phyloP scores from a whole-genome alignment of 1,140 invertebrate species.

The Laupala kohalensis region DNA sequence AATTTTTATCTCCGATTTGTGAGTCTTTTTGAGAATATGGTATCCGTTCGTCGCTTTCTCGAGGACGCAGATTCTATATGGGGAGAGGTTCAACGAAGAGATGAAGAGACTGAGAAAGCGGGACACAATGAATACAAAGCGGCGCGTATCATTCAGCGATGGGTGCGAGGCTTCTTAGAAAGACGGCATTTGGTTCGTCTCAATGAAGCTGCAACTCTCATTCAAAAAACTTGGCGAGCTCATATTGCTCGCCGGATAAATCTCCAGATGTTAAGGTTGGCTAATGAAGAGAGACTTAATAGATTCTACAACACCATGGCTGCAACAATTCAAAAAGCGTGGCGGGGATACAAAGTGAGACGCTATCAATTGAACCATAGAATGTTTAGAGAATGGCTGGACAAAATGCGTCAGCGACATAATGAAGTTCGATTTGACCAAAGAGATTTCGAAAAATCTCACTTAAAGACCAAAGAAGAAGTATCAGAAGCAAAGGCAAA shows the following conservation, averaged over 20 bases:
- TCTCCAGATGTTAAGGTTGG: neutral
- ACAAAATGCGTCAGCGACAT: neutral
- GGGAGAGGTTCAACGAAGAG: no score
- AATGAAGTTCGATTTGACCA: neutral
- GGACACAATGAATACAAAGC: neutral
- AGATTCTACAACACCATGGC: neutral
- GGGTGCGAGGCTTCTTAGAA: neutral
- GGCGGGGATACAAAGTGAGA: neutral
- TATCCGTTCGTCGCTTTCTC: no score
- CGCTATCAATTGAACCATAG: neutral
- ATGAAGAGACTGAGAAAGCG: neutral
- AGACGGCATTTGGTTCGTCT: neutral
- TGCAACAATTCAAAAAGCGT: neutral
- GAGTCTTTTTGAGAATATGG: no score
- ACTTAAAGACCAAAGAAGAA: neutral
- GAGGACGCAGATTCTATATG: no score
- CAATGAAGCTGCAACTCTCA: neutral
- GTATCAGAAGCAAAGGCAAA: neutral
- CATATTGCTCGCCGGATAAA: neutral
- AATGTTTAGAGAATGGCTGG: neutral
- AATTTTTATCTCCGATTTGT: no score
- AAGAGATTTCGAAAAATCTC: neutral
- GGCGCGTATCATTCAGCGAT: neutral
- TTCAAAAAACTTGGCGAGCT: neutral
- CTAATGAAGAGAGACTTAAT: neutral